Conservation (phyloP, 1,140 invertebrate species). For the Drosophila tani region DNA sequence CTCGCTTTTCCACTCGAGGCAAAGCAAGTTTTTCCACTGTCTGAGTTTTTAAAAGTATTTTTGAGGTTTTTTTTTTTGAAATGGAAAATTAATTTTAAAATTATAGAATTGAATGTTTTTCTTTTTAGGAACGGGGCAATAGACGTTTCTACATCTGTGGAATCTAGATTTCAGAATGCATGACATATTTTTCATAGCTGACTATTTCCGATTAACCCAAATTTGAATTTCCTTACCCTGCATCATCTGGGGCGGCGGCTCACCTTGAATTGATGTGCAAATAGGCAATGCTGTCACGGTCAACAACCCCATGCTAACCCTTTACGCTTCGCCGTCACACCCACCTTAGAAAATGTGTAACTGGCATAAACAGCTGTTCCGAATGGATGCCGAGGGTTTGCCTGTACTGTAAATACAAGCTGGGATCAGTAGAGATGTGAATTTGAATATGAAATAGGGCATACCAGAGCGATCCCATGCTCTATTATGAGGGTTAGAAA, state of each 20-base stretch:
- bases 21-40: conserved; percentile 67
- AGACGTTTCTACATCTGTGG: neutral
- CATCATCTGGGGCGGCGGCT: conserved; percentile 5
- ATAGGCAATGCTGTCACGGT: conserved; percentile 19
- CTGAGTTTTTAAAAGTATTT: conserved; percentile 58
- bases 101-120: neutral
- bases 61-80: conserved; percentile 5
- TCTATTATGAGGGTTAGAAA: conserved; percentile 23
- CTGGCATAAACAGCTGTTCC: conserved; percentile 60
- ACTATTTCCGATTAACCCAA: conserved; percentile 30
- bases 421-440: conserved; percentile 48
- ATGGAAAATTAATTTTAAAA: neutral
- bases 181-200: conserved; percentile 1
- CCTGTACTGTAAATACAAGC: conserved; percentile 13
- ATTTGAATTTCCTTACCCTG: conserved; percentile 1
- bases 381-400: conserved; percentile 21
- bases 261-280: conserved; percentile 8
- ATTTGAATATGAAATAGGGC: conserved; percentile 37
- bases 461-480: conserved; percentile 20
- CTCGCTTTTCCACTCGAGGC: conserved; percentile 47
- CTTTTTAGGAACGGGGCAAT: neutral
- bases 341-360: conserved; percentile 11
- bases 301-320: conserved; percentile 58
- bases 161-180: neutral
- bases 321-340: conserved; percentile 14